A percentile compares a stretch with the other conserved stretches of the same genome.
Conservation (phyloP, 2,113 vertebrate species). For the Bombycilla garrulus region DNA sequence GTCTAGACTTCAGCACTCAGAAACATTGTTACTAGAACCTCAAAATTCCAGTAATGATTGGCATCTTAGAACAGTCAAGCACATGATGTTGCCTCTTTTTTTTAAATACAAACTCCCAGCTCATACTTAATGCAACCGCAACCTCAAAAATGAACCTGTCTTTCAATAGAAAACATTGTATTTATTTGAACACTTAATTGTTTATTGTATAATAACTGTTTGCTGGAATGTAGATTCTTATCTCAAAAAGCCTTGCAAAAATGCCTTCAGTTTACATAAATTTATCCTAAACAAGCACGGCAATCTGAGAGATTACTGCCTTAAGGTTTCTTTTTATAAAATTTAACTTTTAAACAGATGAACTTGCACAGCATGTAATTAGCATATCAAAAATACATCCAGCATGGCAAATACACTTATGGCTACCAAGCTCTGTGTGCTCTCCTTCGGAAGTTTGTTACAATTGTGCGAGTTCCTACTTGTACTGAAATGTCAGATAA, state of each 20-base stretch:
- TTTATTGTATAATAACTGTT: conserved; percentile 63
- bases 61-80: neutral
- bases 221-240: conserved; percentile 64
- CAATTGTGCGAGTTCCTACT: neutral
- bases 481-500: neutral
- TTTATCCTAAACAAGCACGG: conserved; percentile 24
- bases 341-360: neutral
- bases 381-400: neutral
- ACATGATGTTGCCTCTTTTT: neutral
- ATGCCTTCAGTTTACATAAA: conserved; percentile 40
- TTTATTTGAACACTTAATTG: conserved; percentile 54
- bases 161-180: conserved; percentile 38
- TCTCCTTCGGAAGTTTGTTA: neutral
- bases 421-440: neutral
- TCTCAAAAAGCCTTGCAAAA: conserved; percentile 22
- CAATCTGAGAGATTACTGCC: conserved; percentile 24
- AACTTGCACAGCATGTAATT: neutral
- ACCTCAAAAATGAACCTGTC: conserved; percentile 32
- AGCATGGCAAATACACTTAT: neutral
- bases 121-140: neutral
- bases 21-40: neutral
- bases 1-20: neutral
- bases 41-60: neutral
- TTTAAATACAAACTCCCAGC: neutral
- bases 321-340: conserved; percentile 21